phyloP scores from a whole-genome alignment of 2,888 invertebrate genomes.

The Chrysolina americana region DNA sequence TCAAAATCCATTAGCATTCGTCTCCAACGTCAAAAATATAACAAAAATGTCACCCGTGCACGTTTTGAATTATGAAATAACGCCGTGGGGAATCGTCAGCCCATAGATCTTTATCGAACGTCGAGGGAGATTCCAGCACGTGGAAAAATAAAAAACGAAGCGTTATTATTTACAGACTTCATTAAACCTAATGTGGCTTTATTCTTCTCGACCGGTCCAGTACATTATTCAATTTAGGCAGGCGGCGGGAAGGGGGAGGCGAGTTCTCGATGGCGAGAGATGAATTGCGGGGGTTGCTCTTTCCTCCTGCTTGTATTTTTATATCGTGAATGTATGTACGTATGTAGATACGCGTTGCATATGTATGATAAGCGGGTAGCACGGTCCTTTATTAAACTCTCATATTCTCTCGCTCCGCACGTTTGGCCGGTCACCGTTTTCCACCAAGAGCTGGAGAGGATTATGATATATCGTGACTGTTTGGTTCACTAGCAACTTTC shows the following conservation, averaged over 20 bases:
- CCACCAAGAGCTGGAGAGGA: constrained; percentile 15
- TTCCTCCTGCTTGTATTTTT: constrained; percentile 61
- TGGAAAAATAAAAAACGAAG: constrained; percentile 24
- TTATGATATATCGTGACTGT: no score
- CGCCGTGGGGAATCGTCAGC: constrained; percentile 27
- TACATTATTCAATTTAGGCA: constrained; percentile 65
- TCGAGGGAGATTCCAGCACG: constrained; percentile 9
- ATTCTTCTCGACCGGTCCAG: constrained; percentile 56
- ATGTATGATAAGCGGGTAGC: constrained; percentile 67
- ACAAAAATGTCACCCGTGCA: constrained; percentile 7
- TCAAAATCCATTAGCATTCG: background rate
- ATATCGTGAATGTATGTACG: constrained; percentile 64
- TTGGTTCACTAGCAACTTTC: no score
- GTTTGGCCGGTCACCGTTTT: constrained; percentile 29
- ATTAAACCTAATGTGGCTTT: constrained; percentile 31
- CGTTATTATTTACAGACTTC: constrained; percentile 32
- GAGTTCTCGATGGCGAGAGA: constrained; percentile 53
- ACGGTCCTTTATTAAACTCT: constrained; percentile 64
- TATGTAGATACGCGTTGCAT: constrained; percentile 68
- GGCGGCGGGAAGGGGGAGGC: constrained; percentile 40
- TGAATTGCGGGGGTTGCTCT: constrained; percentile 62
- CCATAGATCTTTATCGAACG: constrained; percentile 27
- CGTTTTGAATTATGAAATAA: constrained; percentile 6
- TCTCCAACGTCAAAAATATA: background rate
- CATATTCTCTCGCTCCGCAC: constrained; percentile 55